Evolutionary conservation across 2,797 vertebrate species (phyloP).

Genomic region (Lepus townsendii): DNA sequence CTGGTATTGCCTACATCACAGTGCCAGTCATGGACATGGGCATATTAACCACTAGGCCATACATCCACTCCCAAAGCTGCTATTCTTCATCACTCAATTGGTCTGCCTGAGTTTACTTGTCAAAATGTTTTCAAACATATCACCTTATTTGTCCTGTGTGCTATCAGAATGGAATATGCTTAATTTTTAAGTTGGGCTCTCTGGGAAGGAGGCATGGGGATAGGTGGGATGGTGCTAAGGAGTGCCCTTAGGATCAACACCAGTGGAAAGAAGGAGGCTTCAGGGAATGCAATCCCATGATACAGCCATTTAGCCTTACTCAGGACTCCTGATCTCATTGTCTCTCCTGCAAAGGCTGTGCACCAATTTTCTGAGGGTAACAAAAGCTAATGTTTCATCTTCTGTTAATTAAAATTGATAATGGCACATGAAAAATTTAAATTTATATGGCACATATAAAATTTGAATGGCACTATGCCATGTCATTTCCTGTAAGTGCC

Average conservation of each 20-base stretch:
- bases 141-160: not conserved
- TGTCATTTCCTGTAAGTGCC: not conserved
- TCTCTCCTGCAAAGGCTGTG: not conserved
- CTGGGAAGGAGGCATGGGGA: not conserved
- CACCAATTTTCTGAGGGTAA: not conserved
- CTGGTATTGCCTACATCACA: too few relatives aligned
- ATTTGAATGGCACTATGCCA: not conserved
- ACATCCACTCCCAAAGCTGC: not conserved
- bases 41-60: too few relatives aligned
- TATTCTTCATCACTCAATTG: not conserved
- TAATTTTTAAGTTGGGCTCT: not conserved
- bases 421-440: not conserved
- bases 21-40: too few relatives aligned
- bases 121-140: not conserved
- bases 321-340: not conserved
- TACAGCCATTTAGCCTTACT: not conserved
- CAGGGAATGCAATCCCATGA: not conserved
- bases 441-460: too few relatives aligned
- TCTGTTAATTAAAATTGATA: not conserved
- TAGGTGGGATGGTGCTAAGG: not conserved
- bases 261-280: not conserved
- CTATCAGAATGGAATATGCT: not conserved
- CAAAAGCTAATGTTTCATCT: not conserved
- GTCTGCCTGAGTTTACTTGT: not conserved
- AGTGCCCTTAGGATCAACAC: not conserved